Conservation (phyloP, 2,888 invertebrate genomes). For the Dioctria linearis region DNA sequence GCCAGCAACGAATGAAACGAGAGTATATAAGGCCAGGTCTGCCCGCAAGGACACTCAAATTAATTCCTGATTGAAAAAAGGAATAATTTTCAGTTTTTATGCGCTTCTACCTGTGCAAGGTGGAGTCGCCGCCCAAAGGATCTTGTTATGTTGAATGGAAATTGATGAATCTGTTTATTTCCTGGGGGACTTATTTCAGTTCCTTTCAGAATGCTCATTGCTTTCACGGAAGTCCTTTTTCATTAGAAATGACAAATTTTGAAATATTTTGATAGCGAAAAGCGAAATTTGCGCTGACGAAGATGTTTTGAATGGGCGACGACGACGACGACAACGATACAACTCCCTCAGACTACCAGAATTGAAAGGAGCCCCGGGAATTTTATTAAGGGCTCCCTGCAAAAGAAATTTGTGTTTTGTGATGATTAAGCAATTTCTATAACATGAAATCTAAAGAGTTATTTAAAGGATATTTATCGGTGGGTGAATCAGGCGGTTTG, state of each 20-base stretch:
- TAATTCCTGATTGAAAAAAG: conserved; percentile 58
- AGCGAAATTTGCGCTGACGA: conserved; percentile 13
- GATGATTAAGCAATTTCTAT: conserved; percentile 41
- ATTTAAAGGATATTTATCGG: conserved; percentile 4
- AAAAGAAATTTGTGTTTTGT: background rate
- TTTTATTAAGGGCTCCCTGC: background rate
- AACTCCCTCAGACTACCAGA: no score
- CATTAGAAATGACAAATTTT: conserved; percentile 28
- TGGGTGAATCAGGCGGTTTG: background rate
- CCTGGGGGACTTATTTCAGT: conserved; percentile 60
- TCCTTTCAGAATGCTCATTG: conserved; percentile 29
- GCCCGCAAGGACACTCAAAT: conserved; percentile 53
- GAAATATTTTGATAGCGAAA: conserved; percentile 26
- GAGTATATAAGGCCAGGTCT: background rate
- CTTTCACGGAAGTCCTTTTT: conserved; percentile 28
- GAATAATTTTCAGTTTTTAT: conserved; percentile 56
- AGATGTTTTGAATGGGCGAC: background rate
- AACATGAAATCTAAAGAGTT: background rate
- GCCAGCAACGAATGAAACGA: background rate
- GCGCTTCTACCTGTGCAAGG: conserved; percentile 36
- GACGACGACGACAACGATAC: background rate
- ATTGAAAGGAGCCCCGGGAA: background rate
- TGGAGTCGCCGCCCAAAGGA: conserved; percentile 52
- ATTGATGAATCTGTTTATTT: conserved; percentile 63
- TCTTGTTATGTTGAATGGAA: conserved; percentile 61